Evolutionary conservation across 2,113 vertebrate genomes (phyloP).

Genomic region (Odocoileus virginianus): DNA sequence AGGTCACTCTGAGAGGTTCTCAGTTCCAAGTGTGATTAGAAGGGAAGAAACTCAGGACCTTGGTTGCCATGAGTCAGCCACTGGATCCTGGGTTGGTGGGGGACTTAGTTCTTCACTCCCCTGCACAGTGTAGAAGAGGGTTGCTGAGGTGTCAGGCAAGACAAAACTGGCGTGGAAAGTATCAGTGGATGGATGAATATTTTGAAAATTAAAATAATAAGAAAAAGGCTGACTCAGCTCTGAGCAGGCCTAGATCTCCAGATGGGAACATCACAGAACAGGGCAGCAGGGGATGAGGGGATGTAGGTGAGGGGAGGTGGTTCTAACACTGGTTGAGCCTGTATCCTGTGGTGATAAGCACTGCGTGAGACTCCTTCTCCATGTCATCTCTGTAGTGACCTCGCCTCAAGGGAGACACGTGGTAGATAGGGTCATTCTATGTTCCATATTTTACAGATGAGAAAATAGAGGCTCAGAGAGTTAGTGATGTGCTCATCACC

Average conservation of each 20-base stretch:
- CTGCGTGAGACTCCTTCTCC: fast-evolving
- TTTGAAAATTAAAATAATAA: background rate
- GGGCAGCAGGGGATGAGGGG: background rate
- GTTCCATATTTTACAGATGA: background rate
- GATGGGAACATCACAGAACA: background rate
- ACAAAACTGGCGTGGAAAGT: background rate
- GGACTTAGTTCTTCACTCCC: background rate
- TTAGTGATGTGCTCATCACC: background rate
- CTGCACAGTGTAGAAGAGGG: background rate
- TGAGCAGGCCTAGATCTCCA: background rate
- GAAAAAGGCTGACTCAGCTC: background rate
- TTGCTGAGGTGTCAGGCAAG: background rate
- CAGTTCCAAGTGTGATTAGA: background rate
- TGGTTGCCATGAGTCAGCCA: background rate
- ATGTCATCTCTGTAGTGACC: background rate
- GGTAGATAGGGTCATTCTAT: background rate
- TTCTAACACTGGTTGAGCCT: background rate
- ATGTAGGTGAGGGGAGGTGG: too few species aligned
- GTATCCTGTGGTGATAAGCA: background rate
- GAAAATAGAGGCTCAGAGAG: background rate
- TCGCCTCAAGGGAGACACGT: fast-evolving
- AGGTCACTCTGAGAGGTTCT: background rate
- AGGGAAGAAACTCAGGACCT: background rate
- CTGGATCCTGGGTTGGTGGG: background rate
- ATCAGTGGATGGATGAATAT: background rate